Percentiles rank a stretch among this genome's conserved stretches.
phyloP scores from a whole-genome alignment of 2,797 vertebrate genomes.

The Mallotus villosus region DNA sequence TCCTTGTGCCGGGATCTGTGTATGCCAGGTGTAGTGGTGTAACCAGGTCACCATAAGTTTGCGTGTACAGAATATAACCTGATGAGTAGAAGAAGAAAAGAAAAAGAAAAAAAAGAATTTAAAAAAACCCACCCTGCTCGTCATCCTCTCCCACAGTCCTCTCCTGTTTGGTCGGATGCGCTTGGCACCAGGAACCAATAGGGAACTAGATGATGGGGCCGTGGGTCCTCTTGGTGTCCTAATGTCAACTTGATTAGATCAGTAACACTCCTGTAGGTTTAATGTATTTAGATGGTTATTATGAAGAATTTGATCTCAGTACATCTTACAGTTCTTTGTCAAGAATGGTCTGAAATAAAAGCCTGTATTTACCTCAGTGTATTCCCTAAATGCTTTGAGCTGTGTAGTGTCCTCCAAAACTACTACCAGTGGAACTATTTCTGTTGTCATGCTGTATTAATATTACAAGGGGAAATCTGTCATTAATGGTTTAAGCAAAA shows the following conservation, averaged over 20 bases:
- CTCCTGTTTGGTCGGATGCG: slow-evolving; percentile 77
- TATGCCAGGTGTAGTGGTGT: slow-evolving; percentile 99
- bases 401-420: slow-evolving; percentile 24
- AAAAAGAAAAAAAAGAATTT: slow-evolving; percentile 63
- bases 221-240: slow-evolving; percentile 75
- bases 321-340: slow-evolving; percentile 62
- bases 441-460: slow-evolving; percentile 68
- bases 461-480: slow-evolving; percentile 63
- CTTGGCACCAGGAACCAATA: slow-evolving; percentile 78
- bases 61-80: slow-evolving; percentile 92
- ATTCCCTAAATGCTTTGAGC: slow-evolving; percentile 66
- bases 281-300: slow-evolving; percentile 67
- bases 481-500: slow-evolving; percentile 26
- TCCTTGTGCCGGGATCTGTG: slow-evolving; percentile 86
- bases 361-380: slow-evolving; percentile 74
- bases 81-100: slow-evolving; percentile 69
- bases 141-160: slow-evolving; percentile 74
- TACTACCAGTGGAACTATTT: slow-evolving; percentile 36
- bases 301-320: slow-evolving; percentile 64
- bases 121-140: slow-evolving; percentile 78
- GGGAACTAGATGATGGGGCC: slow-evolving; percentile 84
- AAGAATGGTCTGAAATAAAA: slow-evolving; percentile 64
- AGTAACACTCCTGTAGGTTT: slow-evolving; percentile 70
- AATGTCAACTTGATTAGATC: slow-evolving; percentile 66
- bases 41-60: slow-evolving; percentile 87